Evolutionary conservation across 2,113 vertebrate genomes (phyloP), one percentile per base, ranked within the genome.

Genomic region (Calonectris borealis): DNA sequence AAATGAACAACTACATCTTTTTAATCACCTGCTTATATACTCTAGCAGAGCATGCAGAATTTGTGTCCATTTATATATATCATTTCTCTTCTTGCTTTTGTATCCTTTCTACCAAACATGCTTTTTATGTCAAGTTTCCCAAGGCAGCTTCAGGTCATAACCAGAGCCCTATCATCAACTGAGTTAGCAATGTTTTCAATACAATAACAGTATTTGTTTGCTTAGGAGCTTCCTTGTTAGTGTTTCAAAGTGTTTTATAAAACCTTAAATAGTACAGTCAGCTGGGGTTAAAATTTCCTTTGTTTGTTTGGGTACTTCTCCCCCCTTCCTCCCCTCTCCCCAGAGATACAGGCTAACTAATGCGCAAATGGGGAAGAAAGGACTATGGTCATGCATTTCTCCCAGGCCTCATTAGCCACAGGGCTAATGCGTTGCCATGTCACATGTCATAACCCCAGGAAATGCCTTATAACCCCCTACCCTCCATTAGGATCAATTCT

Each of bases 231-330:
- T 96, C 90, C 86, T 90, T 89, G 80, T 76, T 87, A 72, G 32
- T 65, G 40, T 65, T 95, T 86, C 62, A 61, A 93, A 94, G 66
- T 42, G 42, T 44, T 94, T 80, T 83, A 62, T 70, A 44, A 71
- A 94, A 79, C 31, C 64, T 40, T 71, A 88, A 88, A 96, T 81
- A 92, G n/a, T 40, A 21, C 51, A 92, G 48, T 70, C 87, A 92
- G 13, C 52, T 86, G 79, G 52, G 51, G n/a, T 86, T 75, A 93
- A 95, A 88, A 93, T 92, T 93, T 90, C 88, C 94, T 95, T 82
- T 94, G 79, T 91, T 88, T 93, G 75, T 92, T 91, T 94, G 88
- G 22, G 36, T 86, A 44, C 17, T 75, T 86, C 13, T 88, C 19
- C 52, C 86, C 29, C 1, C 40, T 94, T 93, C 89, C 57, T 86